A percentile compares a stretch with the other conserved stretches of the same genome.
Evolutionary conservation across 1,140 invertebrate genomes (phyloP).

Genomic region (Teleogryllus occipitalis): DNA sequence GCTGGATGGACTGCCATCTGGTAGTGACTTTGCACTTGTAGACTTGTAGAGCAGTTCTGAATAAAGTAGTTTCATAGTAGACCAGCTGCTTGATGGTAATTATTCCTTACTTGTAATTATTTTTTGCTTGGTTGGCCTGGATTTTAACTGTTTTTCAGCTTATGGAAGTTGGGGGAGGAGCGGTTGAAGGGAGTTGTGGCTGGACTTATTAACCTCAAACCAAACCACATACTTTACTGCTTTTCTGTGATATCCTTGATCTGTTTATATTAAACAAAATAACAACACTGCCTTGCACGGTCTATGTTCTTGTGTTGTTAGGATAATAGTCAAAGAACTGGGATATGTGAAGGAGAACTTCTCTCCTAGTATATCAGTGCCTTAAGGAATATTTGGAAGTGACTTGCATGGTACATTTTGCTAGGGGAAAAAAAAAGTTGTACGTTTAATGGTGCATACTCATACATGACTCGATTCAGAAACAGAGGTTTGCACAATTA

Average conservation of each 20-base stretch:
- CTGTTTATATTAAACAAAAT: background rate
- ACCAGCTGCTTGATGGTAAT: conserved; percentile 24
- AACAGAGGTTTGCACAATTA: background rate
- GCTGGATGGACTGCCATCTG: conserved; percentile 26
- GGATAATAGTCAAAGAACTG: background rate
- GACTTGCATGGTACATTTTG: background rate
- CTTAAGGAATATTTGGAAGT: conserved; percentile 9
- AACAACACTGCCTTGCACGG: background rate
- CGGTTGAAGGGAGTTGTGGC: conserved; percentile 19
- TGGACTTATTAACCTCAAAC: conserved; percentile 10
- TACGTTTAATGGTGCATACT: background rate
- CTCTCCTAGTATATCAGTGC: background rate
- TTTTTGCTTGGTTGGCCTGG: conserved; percentile 26
- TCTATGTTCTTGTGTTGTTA: conserved; percentile 13
- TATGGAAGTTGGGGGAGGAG: conserved; percentile 17
- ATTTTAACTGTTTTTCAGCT: conserved; percentile 24
- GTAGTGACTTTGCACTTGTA: conserved; percentile 26
- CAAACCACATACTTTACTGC: conserved; percentile 11
- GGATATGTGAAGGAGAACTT: background rate
- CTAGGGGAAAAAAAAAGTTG: background rate
- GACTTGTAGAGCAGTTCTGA: conserved; percentile 27
- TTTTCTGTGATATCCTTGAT: conserved; percentile 19
- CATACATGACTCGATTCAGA: background rate
- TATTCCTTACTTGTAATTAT: conserved; percentile 21
- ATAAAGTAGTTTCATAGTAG: conserved; percentile 29